Evolutionary conservation across 2,113 vertebrate genomes (phyloP).

Genomic region (Cepphus grylle): DNA sequence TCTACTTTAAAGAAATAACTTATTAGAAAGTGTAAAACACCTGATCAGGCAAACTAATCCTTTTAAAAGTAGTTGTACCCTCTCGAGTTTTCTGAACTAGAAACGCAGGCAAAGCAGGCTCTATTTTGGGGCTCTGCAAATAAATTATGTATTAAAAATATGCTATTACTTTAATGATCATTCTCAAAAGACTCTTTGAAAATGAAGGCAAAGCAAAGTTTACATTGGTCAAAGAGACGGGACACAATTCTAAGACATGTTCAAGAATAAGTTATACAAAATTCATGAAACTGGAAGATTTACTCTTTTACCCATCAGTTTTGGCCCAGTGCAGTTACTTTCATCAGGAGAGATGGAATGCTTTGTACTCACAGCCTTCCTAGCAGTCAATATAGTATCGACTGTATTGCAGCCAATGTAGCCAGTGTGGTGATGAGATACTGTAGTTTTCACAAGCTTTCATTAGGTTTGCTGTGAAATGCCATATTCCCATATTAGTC

Average conservation of each 20-base stretch:
- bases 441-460: constrained; percentile 43
- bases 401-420: constrained; percentile 38
- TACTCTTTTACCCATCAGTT: not conserved
- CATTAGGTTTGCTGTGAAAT: constrained; percentile 61
- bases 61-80: not conserved
- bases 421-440: constrained; percentile 48
- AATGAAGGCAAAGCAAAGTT: constrained; percentile 33
- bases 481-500: constrained; percentile 59
- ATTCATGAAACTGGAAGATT: not conserved
- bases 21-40: not conserved
- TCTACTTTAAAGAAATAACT: not conserved
- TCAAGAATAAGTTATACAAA: not conserved
- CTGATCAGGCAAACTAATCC: not conserved
- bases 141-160: constrained; percentile 37
- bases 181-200: constrained; percentile 27
- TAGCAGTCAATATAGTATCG: constrained; percentile 1
- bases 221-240: not conserved
- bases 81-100: not conserved
- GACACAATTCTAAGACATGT: constrained; percentile 14
- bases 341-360: constrained; percentile 31
- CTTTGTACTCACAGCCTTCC: constrained; percentile 27
- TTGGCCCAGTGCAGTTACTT: constrained; percentile 17
- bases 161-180: constrained; percentile 26
- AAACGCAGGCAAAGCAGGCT: not conserved
- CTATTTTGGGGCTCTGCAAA: not conserved